Conservation (phyloP, 2,797 vertebrate species). For the Spinus pinus region DNA sequence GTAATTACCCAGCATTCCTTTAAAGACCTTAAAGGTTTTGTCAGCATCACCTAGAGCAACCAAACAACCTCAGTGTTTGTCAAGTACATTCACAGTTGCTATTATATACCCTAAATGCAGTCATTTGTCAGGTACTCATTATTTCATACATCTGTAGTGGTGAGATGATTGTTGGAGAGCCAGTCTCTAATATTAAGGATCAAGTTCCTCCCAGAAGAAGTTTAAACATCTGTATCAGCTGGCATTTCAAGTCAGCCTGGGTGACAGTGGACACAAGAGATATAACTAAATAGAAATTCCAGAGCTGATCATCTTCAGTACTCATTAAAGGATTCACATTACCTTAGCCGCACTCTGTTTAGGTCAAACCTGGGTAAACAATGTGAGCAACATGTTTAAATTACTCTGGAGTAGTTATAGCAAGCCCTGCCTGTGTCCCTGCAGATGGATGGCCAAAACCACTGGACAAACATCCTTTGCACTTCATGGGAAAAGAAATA, state of each 20-base stretch:
- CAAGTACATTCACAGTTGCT: background rate
- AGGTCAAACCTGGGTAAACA: background rate
- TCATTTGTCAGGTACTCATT: background rate
- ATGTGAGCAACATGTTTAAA: background rate
- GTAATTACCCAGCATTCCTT: background rate
- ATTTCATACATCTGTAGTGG: background rate
- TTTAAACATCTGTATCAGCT: background rate
- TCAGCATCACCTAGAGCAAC: background rate
- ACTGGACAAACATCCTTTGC: background rate
- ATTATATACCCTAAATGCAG: background rate
- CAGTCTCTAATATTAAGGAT: background rate
- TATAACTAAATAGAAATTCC: background rate
- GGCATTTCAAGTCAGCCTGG: background rate
- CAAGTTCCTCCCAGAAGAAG: background rate
- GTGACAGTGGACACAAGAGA: background rate
- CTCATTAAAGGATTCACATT: background rate
- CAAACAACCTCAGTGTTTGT: background rate
- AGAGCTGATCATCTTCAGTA: background rate
- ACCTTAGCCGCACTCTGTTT: background rate
- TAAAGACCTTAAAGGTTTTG: background rate
- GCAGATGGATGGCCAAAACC: background rate
- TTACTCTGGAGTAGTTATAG: background rate
- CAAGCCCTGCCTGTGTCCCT: background rate
- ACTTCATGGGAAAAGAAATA: background rate
- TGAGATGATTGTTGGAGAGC: background rate